These are phyloP conservation scores for Microtus richardsoni DNA, from an alignment of 2,113 vertebrate genomes.

Conservation along the genomic window DNA sequence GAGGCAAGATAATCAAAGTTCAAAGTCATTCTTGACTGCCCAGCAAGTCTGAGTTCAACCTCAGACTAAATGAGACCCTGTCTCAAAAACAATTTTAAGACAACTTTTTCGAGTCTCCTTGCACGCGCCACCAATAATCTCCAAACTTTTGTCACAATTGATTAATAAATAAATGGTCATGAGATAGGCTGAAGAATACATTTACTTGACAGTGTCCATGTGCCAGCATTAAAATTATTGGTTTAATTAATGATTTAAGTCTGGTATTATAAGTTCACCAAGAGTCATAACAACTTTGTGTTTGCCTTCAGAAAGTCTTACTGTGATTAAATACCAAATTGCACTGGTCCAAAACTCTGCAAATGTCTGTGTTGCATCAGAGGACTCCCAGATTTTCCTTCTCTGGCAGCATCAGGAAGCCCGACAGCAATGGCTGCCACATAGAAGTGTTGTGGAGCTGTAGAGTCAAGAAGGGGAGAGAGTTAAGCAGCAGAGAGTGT, in stretches of 20 bases:
- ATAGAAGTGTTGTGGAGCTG: background rate
- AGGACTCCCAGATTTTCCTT: background rate
- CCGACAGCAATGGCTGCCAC: accelerated
- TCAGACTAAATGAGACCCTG: background rate
- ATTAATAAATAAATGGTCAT: background rate
- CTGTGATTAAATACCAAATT: background rate
- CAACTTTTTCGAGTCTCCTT: background rate
- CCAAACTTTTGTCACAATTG: background rate
- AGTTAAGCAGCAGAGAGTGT: background rate
- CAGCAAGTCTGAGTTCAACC: background rate
- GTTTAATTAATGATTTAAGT: constrained; percentile 11
- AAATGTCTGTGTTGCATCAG: background rate
- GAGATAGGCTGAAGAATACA: background rate
- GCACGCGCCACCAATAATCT: background rate
- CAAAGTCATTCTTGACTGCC: background rate
- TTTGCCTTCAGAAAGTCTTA: background rate
- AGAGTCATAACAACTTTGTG: background rate
- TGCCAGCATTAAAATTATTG: background rate
- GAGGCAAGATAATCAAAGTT: background rate
- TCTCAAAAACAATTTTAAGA: background rate
- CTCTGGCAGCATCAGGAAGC: background rate
- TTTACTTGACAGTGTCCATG: background rate
- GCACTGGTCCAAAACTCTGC: background rate
- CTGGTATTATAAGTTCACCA: background rate
- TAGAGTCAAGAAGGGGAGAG: background rate